Evolutionary conservation across 2,113 vertebrate species (phyloP), one percentile per base, ranked within the genome.

Genomic region (Pseudopodoces humilis): DNA sequence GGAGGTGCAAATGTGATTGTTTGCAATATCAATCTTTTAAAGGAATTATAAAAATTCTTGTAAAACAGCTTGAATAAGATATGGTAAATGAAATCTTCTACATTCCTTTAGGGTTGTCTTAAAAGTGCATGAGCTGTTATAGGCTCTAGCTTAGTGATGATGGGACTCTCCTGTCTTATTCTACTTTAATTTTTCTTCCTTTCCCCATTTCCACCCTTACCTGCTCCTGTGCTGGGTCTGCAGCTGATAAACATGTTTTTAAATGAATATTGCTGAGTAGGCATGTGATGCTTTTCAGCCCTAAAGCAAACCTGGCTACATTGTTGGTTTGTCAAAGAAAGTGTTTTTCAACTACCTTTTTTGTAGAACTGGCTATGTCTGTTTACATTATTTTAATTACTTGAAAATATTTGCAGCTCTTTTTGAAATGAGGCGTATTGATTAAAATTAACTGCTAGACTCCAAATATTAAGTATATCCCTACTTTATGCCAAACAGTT

Each of bases 291-390:
- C 44, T 91, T 84, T 77, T 77, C 56, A 91, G 35, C 19, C 9
- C 9, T 47, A 44, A 31, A 52, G 65, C 33, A 75, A 86, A 27
- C 15, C 33, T 46, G 12, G 8, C 14, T 68, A 10, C 6, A 1
- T 20, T 53, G 15, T 15, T 62, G 13, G 23, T 63, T 92, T 78
- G 23, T 63, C 24, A 74, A 70, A 83, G 30, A 78, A 67, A 74
- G 30, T 0, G 0, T 3, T 35, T 91, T 71, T 65, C 4, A 4
- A 5, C n/a, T 56, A 4, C 8, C 0, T n/a, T 56, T 35, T 77
- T 56, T 30, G 12, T 85, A 52, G 58, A 10, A 24, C 33, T 64
- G 25, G 6, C 47, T 62, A 7, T 83, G 39, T 67, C 60, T 83
- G 16, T 69, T 88, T 81, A 67, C 30, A 16, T 81, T 65, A 30